These are phyloP conservation scores for Pogonomyrmex californicus DNA, from an alignment of 1,140 invertebrate species.

Conservation along the genomic window DNA sequence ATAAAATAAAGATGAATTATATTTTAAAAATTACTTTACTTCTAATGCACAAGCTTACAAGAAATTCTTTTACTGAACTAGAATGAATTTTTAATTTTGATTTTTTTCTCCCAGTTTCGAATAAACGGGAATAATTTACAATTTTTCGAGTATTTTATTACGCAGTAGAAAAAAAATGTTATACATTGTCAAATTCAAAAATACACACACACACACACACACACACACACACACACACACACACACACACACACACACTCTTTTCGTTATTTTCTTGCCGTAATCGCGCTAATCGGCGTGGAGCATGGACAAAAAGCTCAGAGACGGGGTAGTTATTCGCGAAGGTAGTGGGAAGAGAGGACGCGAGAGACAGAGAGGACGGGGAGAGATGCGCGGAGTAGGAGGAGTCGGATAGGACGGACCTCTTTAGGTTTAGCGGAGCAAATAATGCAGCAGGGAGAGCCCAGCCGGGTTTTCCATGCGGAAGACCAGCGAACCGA, in stretches of 20 bases:
- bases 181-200: background rate
- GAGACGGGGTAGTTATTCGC: constrained; percentile 47
- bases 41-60: no score
- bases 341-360: background rate
- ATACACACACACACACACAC: no score
- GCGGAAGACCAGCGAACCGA: constrained; percentile 81
- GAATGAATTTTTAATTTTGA: no score
- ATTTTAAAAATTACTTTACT: background rate
- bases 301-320: constrained; percentile 43
- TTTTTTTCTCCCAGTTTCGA: no score
- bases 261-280: constrained; percentile 29
- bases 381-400: constrained; percentile 42
- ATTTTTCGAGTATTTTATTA: background rate
- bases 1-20: background rate
- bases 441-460: constrained; percentile 81
- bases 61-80: background rate
- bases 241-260: no score
- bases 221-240: no score
- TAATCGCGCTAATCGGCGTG: constrained; percentile 59
- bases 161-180: background rate
- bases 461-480: constrained; percentile 72
- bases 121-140: no score
- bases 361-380: constrained; percentile 18
- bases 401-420: constrained; percentile 72
- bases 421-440: constrained; percentile 80